phyloP scores from a whole-genome alignment of 2,113 vertebrate genomes.

The Sisor rabdophorus region DNA sequence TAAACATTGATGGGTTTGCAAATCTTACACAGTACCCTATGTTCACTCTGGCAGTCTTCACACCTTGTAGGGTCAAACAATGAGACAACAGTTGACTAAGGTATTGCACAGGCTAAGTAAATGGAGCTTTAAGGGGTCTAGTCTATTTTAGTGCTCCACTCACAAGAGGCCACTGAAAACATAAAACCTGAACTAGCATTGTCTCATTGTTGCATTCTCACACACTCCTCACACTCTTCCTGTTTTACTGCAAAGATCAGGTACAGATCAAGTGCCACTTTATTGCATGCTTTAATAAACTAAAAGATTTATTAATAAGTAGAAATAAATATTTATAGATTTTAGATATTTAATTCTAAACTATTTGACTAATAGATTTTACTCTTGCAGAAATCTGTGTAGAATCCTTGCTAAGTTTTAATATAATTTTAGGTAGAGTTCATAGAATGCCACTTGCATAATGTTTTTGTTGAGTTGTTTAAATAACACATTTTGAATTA shows the following conservation, averaged over 20 bases:
- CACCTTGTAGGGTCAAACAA: slow-evolving; percentile 42
- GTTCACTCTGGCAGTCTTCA: neutral
- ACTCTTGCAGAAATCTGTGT: neutral
- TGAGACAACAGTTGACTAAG: slow-evolving; percentile 14
- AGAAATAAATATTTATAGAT: no score
- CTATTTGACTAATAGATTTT: neutral
- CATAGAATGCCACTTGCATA: no score
- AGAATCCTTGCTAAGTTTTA: neutral
- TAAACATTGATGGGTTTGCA: neutral
- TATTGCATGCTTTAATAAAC: slow-evolving; percentile 1
- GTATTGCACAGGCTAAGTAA: slow-evolving; percentile 23
- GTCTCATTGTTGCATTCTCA: slow-evolving; percentile 44
- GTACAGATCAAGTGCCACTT: slow-evolving; percentile 49
- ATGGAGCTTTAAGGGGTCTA: slow-evolving; percentile 51
- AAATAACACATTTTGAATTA: neutral
- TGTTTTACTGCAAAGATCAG: slow-evolving; percentile 50
- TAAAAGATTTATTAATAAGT: neutral
- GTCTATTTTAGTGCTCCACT: slow-evolving; percentile 67
- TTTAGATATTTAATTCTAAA: no score
- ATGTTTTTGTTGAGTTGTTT: neutral
- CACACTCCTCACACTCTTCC: slow-evolving; percentile 41
- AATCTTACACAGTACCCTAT: neutral
- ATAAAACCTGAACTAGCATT: slow-evolving; percentile 49
- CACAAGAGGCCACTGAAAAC: slow-evolving; percentile 53
- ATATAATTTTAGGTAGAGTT: neutral